Evolutionary conservation across 2,888 invertebrate genomes (phyloP), one percentile per base, ranked within the genome.

Genomic region (Celastrina argiolus): DNA sequence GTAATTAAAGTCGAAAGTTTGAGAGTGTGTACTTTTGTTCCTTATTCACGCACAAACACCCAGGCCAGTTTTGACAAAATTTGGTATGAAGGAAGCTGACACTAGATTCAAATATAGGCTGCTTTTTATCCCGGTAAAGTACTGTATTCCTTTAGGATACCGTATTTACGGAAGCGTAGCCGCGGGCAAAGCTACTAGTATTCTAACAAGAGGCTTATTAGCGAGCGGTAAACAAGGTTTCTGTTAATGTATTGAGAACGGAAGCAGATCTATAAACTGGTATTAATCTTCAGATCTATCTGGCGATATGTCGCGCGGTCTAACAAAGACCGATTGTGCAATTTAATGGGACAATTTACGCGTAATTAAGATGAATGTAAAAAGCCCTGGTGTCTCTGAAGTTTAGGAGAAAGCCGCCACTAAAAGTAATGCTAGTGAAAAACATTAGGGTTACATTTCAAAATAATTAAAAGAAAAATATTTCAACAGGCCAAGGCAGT

Each of bases 261-360:
- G 73, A 74, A 78, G 75, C 69, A 71, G 68, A 78, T 75, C 71
- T 66, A 76, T 70, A 74, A 78, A 73, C 69, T 69, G 70, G 63
- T 75, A 82, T 42, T 66, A 41, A 66, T 81, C 80, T 76, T 72
- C 14, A 72, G 78, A 81, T 74, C 68, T 73, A 81, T 81, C 80
- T 75, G 18, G 39, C 72, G 81, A 82, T 74, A 78, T 78, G 79
- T 71, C 75, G 64, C 66, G 73, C 74, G 74, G 71, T 69, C 73
- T 71, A 73, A 78, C 77, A 77, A 77, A 80, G 75, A 51, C 51
- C 51, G 51, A 51, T 51, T 51, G 51, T 51, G 51, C 51, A 51
- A 51, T 51, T 51, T 51, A 51, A 26, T 26, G 51, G 22, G 58
- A 58, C 31, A 31, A 58, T 58, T 58, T 58, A 31, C 16, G 58